Percentiles rank a stretch among this genome's conserved stretches.
Conservation (phyloP, 1,140 invertebrate species). For the Drosophila pruinosa region DNA sequence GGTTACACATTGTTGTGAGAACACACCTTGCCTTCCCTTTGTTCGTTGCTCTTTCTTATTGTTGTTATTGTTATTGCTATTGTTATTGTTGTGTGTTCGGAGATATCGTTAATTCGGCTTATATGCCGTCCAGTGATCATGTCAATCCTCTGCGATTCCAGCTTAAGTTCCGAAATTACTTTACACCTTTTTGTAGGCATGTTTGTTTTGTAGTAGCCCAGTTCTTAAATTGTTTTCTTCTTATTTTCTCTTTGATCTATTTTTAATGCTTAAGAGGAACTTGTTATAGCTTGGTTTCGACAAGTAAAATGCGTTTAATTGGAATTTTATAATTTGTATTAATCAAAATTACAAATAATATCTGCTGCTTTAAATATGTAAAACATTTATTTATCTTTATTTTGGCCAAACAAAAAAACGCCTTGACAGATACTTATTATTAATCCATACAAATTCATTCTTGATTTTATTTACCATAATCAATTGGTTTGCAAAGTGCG, state of each 20-base stretch:
- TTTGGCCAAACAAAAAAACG: too few species aligned
- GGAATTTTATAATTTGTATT: too few species aligned
- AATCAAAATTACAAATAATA: too few species aligned
- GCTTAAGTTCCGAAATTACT: slow-evolving; percentile 1
- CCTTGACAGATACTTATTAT: too few species aligned
- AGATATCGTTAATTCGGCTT: slow-evolving; percentile 1
- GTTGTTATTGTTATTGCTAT: background rate
- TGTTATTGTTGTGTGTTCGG: background rate
- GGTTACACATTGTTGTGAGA: slow-evolving; percentile 61
- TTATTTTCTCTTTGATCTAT: background rate
- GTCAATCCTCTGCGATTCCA: slow-evolving; percentile 4
- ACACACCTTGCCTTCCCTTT: slow-evolving; percentile 42
- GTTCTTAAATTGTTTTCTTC: background rate
- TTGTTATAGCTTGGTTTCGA: background rate
- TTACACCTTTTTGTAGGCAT: slow-evolving; percentile 10
- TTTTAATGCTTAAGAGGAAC: background rate
- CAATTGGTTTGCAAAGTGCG: too few species aligned
- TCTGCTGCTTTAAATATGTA: too few species aligned
- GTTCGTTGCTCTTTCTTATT: background rate
- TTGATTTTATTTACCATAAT: too few species aligned
- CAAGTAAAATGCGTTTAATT: too few species aligned
- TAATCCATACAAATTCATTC: too few species aligned
- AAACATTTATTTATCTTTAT: too few species aligned
- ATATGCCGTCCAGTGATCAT: background rate
- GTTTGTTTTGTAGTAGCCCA: background rate